Evolutionary conservation across 2,797 vertebrate species (phyloP), one percentile per base, ranked within the genome.

Genomic region (Nasua narica): DNA sequence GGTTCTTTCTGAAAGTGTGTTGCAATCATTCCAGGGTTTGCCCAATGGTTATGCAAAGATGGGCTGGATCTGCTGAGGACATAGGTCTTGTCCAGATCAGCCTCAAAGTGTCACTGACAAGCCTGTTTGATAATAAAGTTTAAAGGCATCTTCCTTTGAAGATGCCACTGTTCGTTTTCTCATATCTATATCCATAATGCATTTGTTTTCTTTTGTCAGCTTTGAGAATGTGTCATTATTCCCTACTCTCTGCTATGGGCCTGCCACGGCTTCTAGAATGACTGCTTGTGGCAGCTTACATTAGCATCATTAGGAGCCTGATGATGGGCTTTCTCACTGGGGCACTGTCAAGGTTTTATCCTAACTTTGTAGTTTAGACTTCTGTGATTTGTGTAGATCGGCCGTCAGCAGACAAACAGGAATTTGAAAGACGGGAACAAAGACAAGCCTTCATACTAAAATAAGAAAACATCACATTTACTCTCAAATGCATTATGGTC

Each of bases 231-330:
- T 97, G 87, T 50, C 95, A 76, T 92, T 97, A 92, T 97, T 98
- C 87, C 97, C 87, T 15, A 29, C 90, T 96, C 93, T 93, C 97
- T 93, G 77, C 1, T 1, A 96, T 95, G 97, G 91, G 60, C 48
- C 96, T 72, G 35, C 54, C 87, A 3, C 93, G 82, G 56, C 87
- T 98, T 96, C 94, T 58, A 85, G 88, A 98, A 48, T 97, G 97
- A 98, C 95, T 97, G 97, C 48, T 90, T 77, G 94, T 98, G 98
- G 97, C 97, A 98, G 88, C 92, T 95, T 85, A 72, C 91, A 96
- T 98, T 97, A 98, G 88, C 97, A 96, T 98, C 93, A 87, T 98
- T 98, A 98, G 90, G 94, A 97, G 50, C 32, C 92, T 77, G 46
- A 76, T 77, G 84, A 65, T 96, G 56, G 62, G 82, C 58, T 84